These are phyloP conservation scores for Scaptomyza reducta DNA, from an alignment of 2,888 invertebrate species.

Conservation along the genomic window DNA sequence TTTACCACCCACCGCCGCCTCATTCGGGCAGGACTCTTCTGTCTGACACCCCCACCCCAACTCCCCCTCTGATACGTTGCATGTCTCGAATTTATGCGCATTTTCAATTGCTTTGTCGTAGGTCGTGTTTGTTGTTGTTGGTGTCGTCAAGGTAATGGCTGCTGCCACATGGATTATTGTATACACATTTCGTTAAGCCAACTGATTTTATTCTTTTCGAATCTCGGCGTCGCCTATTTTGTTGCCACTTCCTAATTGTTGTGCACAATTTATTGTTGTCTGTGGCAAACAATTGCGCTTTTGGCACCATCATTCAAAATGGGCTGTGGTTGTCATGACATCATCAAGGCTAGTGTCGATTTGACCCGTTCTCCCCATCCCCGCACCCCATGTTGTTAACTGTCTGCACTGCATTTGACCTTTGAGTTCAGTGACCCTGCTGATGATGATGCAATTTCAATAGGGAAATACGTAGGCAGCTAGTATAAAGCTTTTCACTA, in stretches of 20 bases:
- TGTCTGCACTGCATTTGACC: conserved; percentile 61
- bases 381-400: conserved; percentile 17
- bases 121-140: conserved; percentile 78
- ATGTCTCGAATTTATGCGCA: conserved; percentile 73
- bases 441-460: conserved; percentile 56
- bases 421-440: conserved; percentile 65
- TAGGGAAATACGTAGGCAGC: not conserved
- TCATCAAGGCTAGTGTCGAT: conserved; percentile 41
- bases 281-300: conserved; percentile 22
- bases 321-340: conserved; percentile 59
- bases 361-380: not conserved
- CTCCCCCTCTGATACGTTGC: not conserved
- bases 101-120: conserved; percentile 78
- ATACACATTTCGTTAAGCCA: conserved; percentile 19
- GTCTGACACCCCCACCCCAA: conserved; percentile 34
- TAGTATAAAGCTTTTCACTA: not conserved
- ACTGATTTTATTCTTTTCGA: not conserved
- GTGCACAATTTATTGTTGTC: conserved; percentile 23
- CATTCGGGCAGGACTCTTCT: conserved; percentile 28
- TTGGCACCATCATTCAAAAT: conserved; percentile 20
- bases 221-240: conserved; percentile 22
- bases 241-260: conserved; percentile 37
- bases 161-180: conserved; percentile 65
- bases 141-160: conserved; percentile 75
- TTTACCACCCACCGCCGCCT: conserved; percentile 21